These are phyloP conservation scores for Trachelus iudaicus DNA, from an alignment of 2,888 invertebrate genomes.

Conservation along the genomic window DNA sequence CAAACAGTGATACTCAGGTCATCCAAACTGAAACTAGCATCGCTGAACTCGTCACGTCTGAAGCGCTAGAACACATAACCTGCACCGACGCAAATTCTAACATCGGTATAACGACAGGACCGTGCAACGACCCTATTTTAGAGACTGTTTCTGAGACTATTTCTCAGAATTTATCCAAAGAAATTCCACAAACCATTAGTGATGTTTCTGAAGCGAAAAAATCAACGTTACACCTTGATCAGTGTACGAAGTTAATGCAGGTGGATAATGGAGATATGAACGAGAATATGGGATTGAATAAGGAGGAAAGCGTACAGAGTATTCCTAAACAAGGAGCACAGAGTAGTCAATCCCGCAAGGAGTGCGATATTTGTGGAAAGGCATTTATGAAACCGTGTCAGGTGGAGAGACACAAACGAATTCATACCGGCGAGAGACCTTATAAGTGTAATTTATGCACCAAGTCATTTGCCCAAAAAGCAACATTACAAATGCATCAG, in stretches of 20 bases:
- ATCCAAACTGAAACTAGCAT: slow-evolving; percentile 42
- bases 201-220: slow-evolving; percentile 5
- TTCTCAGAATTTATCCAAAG: neutral
- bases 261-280: slow-evolving; percentile 9
- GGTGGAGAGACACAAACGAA: slow-evolving; percentile 68
- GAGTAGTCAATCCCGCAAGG: slow-evolving; percentile 33
- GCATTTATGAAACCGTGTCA: slow-evolving; percentile 69
- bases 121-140: neutral
- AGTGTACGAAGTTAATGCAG: slow-evolving; percentile 29
- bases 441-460: slow-evolving; percentile 70
- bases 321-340: neutral
- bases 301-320: neutral
- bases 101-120: slow-evolving; percentile 27
- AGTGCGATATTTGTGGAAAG: slow-evolving; percentile 67
- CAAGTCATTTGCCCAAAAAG: slow-evolving; percentile 72
- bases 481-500: slow-evolving; percentile 71
- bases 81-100: slow-evolving; percentile 13
- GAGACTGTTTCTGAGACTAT: neutral
- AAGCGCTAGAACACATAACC: neutral
- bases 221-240: slow-evolving; percentile 21
- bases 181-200: neutral
- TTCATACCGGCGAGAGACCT: slow-evolving; percentile 72
- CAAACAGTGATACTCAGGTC: slow-evolving; percentile 46
- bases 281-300: neutral
- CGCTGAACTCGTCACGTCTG: slow-evolving; percentile 18